Evolutionary conservation across 2,113 vertebrate genomes (phyloP).

Genomic region (Tenebrosternarchus preto): DNA sequence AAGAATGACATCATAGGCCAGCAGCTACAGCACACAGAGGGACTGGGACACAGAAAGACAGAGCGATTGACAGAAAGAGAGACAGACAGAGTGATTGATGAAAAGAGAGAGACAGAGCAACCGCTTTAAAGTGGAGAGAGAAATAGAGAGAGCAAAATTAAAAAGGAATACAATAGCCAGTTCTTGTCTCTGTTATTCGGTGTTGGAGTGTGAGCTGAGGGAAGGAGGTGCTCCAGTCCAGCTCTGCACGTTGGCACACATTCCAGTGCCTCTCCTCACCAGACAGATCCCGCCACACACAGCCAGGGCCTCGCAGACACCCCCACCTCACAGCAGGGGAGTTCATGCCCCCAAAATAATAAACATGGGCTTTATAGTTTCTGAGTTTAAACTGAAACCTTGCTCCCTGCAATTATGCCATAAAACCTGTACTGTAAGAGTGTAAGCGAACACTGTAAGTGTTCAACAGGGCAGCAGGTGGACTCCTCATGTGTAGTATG

Average conservation of each 20-base stretch:
- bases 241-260: too few relatives aligned
- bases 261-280: too few relatives aligned
- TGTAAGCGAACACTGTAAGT: too few relatives aligned
- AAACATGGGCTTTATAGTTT: constrained; percentile 2
- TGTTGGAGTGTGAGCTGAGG: constrained; percentile 10
- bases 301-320: background rate
- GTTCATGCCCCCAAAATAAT: background rate
- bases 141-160: constrained; percentile 13
- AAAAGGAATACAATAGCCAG: constrained; percentile 26
- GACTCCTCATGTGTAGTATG: background rate
- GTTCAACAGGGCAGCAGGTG: too few relatives aligned
- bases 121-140: too few relatives aligned
- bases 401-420: background rate
- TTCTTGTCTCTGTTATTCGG: constrained; percentile 31
- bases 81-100: background rate
- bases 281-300: too few relatives aligned
- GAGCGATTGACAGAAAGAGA: constrained; percentile 22
- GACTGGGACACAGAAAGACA: background rate
- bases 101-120: constrained; percentile 8
- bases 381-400: constrained; percentile 7
- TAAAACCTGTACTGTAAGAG: background rate
- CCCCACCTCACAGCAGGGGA: background rate
- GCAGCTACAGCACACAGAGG: constrained; percentile 62
- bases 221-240: background rate
- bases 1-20: constrained; percentile 67